Conservation (phyloP, 2,888 invertebrate genomes). For the Leptodirus hochenwartii region DNA sequence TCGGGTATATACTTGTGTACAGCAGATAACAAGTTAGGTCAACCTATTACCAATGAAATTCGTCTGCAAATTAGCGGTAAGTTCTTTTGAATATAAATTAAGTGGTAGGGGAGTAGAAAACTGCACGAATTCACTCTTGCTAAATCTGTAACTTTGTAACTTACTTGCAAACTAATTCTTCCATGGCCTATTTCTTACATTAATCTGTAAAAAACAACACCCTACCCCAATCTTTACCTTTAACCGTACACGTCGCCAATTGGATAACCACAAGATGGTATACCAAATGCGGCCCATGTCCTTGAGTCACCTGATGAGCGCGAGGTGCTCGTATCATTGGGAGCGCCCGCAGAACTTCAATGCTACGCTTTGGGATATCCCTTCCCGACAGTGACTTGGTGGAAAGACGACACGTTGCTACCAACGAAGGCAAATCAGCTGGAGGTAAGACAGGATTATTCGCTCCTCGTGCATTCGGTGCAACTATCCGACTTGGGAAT, state of each 20-base stretch:
- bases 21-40: slow-evolving; percentile 61
- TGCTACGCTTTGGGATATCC: slow-evolving; percentile 76
- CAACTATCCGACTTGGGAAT: slow-evolving; percentile 56
- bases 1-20: slow-evolving; percentile 72
- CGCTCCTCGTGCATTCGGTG: slow-evolving; percentile 55
- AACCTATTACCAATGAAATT: slow-evolving; percentile 47
- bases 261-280: slow-evolving; percentile 12
- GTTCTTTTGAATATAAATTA: too few species aligned
- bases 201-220: background rate
- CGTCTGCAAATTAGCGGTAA: slow-evolving; percentile 56
- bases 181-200: background rate
- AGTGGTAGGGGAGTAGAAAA: slow-evolving; percentile 6
- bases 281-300: slow-evolving; percentile 10
- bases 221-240: background rate
- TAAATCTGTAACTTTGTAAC: background rate
- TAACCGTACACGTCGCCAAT: background rate
- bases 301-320: slow-evolving; percentile 13
- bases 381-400: slow-evolving; percentile 65
- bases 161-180: background rate
- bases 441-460: slow-evolving; percentile 55
- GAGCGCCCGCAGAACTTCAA: slow-evolving; percentile 47
- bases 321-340: slow-evolving; percentile 49
- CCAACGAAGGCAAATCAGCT: slow-evolving; percentile 48
- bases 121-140: background rate
- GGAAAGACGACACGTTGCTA: slow-evolving; percentile 58